phyloP scores from a whole-genome alignment of 2,888 invertebrate genomes.

The Caenorhabditis sp. region DNA sequence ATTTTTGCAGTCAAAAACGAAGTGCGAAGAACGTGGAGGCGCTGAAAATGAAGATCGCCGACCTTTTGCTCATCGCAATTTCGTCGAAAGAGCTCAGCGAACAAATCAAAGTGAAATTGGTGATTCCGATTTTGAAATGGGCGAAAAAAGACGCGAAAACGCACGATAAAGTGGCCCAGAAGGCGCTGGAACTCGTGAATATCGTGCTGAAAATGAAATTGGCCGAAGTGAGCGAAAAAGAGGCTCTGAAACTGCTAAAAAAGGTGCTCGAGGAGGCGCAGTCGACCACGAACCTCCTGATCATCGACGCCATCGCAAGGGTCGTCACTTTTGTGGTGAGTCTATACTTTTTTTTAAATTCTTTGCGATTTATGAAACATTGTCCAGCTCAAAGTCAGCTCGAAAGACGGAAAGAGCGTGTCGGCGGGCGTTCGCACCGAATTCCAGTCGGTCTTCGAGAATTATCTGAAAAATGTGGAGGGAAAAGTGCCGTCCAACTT shows the following conservation, averaged over 20 bases:
- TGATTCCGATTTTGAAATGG: slow-evolving; percentile 63
- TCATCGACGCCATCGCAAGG: slow-evolving; percentile 34
- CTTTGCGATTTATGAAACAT: not conserved
- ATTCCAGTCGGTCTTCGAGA: slow-evolving; percentile 44
- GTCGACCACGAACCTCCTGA: slow-evolving; percentile 25
- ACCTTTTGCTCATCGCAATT: slow-evolving; percentile 66
- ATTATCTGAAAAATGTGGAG: slow-evolving; percentile 47
- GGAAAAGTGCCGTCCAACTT: slow-evolving; percentile 55
- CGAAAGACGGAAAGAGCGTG: slow-evolving; percentile 25
- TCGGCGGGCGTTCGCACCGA: slow-evolving; percentile 40
- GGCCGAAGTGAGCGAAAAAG: slow-evolving; percentile 27
- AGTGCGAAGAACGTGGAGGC: slow-evolving; percentile 52
- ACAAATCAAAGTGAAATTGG: slow-evolving; percentile 61
- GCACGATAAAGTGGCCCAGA: slow-evolving; percentile 39
- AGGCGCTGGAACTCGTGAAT: slow-evolving; percentile 44
- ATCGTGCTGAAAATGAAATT: slow-evolving; percentile 50
- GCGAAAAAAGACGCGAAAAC: slow-evolving; percentile 58
- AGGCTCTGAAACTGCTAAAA: slow-evolving; percentile 29
- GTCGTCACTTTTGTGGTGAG: slow-evolving; percentile 50
- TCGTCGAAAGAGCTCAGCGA: slow-evolving; percentile 57
- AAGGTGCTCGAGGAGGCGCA: slow-evolving; percentile 44
- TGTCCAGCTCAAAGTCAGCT: slow-evolving; percentile 39
- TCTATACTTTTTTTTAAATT: too few species aligned
- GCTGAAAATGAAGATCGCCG: slow-evolving; percentile 63
- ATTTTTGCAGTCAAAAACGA: slow-evolving; percentile 31